Evolutionary conservation across 2,888 invertebrate species (phyloP).

Genomic region (Hoplodrina blanda): DNA sequence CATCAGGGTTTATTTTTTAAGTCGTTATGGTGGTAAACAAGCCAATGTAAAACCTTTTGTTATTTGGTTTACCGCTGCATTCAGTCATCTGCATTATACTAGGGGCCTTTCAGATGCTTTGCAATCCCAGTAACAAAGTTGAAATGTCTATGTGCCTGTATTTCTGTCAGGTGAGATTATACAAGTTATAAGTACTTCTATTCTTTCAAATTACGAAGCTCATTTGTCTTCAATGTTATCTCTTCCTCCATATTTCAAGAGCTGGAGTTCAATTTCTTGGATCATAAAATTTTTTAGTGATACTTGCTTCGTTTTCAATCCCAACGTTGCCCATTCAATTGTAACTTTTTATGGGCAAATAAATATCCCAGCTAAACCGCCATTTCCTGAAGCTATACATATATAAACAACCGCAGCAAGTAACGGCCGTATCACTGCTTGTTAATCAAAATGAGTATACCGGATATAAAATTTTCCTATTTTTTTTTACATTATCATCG

Average conservation of each 20-base stretch:
- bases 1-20: too few relatives aligned
- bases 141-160: too few relatives aligned
- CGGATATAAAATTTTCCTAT: slow-evolving; percentile 10
- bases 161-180: background rate
- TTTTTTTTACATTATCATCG: slow-evolving; percentile 8
- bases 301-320: slow-evolving; percentile 41
- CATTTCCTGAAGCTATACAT: slow-evolving; percentile 22
- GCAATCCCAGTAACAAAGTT: too few relatives aligned
- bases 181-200: background rate
- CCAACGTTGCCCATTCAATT: slow-evolving; percentile 16
- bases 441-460: background rate
- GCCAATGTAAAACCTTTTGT: too few relatives aligned
- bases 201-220: slow-evolving; percentile 3
- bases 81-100: too few relatives aligned
- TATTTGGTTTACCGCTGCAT: too few relatives aligned
- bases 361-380: slow-evolving; percentile 24
- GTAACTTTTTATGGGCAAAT: slow-evolving; percentile 35
- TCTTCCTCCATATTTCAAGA: slow-evolving; percentile 14
- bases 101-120: too few relatives aligned
- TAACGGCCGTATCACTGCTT: background rate
- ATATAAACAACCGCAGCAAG: background rate
- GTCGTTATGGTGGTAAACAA: too few relatives aligned
- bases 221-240: slow-evolving; percentile 5
- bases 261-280: slow-evolving; percentile 41
- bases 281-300: slow-evolving; percentile 48